Base-by-base conservation (phyloP, 2,113 vertebrate genomes). In the Seriola quinqueradiata region DNA sequence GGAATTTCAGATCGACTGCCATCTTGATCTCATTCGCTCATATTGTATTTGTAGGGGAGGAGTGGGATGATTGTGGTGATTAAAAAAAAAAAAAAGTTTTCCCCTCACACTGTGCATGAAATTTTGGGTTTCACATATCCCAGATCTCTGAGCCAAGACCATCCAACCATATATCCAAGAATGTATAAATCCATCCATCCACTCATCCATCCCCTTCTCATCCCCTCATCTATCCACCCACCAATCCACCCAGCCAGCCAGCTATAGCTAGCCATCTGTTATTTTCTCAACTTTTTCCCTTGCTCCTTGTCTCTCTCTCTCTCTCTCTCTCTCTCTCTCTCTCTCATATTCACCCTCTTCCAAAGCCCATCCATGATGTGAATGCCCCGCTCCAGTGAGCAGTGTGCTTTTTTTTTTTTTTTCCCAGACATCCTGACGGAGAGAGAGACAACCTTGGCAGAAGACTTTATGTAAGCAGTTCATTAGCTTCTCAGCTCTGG, bases 381-480 rank as follows among this genome's bases (percentile, higher is more conserved):
- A 84, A 77, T 8, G 19, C 23, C 28, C 61, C 5, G 75, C 89
- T 83, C 66, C 76, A 86, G 48, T 83, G 87, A 89, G 38, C 72
- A 68, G 48, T 88, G 83, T 89, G 54, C 64, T 75, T 75, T 70
- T 21, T 38, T 28, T 28, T 75, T 76, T 70, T 21, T 42, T 42
- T 42, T 17, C 32, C 25, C 42, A 77, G 84, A 84, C 74, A 79
- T 87, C 74, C 72, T 70, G 61, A 73, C 25, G 32, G 46, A 74
- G 70, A 70, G 70, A 70, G 58, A 81, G 71, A 81, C 75, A 87
- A 90, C 79, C 73, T 84, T 84, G 68, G 68, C 69, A 88, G 74
- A 88, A 82, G 60, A 79, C 83, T 87, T 91, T 85, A 86, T 75
- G 63, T 81, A 90, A 87, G 75, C 78, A 89, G 66, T 86, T 87